A percentile compares a stretch with the other conserved stretches of the same genome.
These are phyloP conservation scores for Leguminivora glycinivorella DNA, from an alignment of 1,140 invertebrate species.

Conservation along the genomic window DNA sequence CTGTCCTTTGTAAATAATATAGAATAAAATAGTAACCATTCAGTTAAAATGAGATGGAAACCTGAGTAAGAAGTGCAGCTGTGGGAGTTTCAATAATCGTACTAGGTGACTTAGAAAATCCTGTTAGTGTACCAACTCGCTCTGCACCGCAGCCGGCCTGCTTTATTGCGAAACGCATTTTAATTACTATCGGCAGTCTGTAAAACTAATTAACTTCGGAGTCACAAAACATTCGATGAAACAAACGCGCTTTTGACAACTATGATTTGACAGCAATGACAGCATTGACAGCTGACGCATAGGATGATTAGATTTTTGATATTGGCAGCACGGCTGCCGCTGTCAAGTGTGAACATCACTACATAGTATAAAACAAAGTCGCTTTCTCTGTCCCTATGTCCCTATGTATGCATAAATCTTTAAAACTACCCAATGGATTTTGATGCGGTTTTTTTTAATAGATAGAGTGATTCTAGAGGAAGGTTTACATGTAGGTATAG, in stretches of 20 bases:
- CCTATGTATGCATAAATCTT: too few species aligned
- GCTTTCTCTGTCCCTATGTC: too few species aligned
- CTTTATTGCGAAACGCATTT: conserved; percentile 65
- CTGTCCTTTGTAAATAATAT: neutral
- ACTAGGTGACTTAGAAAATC: conserved; percentile 52
- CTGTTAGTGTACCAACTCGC: conserved; percentile 54
- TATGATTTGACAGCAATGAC: neutral
- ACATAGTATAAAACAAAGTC: too few species aligned
- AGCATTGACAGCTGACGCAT: too few species aligned
- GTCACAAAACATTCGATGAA: neutral
- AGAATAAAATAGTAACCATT: neutral
- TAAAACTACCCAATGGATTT: too few species aligned
- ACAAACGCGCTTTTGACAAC: neutral
- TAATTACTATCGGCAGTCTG: conserved; percentile 23
- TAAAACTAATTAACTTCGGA: neutral
- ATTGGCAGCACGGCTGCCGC: too few species aligned
- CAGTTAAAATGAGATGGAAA: conserved; percentile 31
- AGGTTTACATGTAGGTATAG: too few species aligned
- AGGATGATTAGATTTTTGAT: too few species aligned
- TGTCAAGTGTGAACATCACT: too few species aligned
- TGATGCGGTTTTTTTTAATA: too few species aligned
- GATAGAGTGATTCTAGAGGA: too few species aligned
- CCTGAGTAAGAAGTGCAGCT: conserved; percentile 62
- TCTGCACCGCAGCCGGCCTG: conserved; percentile 49
- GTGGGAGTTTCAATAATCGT: conserved; percentile 62